These are phyloP conservation scores for Pachypsylla venusta DNA, from an alignment of 1,140 invertebrate genomes.

Conservation along the genomic window DNA sequence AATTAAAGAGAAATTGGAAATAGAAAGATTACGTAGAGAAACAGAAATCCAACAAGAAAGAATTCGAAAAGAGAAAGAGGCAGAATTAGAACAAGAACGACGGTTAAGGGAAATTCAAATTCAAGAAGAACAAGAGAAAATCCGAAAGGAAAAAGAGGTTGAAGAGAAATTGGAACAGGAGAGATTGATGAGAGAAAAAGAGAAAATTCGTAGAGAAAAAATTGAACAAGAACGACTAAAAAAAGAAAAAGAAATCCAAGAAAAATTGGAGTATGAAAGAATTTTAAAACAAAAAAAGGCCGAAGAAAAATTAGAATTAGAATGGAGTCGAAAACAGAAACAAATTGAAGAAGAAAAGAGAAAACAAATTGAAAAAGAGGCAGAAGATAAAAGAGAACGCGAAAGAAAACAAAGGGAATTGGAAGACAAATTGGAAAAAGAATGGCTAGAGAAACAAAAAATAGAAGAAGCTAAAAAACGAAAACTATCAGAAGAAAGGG, in stretches of 20 bases:
- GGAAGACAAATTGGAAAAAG: not conserved
- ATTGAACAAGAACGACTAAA: not conserved
- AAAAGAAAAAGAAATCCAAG: not conserved
- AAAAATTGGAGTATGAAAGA: not conserved
- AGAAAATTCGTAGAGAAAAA: not conserved
- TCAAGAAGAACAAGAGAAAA: slow-evolving; percentile 11
- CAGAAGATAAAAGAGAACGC: not conserved
- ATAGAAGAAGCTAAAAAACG: not conserved
- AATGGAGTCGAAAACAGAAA: slow-evolving; percentile 7
- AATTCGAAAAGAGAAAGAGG: not conserved
- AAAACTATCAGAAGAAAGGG: too few relatives aligned
- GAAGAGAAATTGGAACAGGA: not conserved
- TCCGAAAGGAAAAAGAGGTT: not conserved
- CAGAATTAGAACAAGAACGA: not conserved
- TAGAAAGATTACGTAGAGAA: not conserved
- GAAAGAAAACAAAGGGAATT: not conserved
- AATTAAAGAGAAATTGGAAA: slow-evolving; percentile 8
- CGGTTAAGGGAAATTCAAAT: not conserved
- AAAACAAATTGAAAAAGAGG: not conserved
- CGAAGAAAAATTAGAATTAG: slow-evolving; percentile 4
- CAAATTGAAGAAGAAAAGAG: slow-evolving; percentile 6
- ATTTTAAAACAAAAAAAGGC: not conserved
- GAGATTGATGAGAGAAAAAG: not conserved
- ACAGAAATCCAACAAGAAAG: slow-evolving; percentile 8
- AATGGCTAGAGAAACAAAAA: not conserved